Percentiles rank a stretch among this genome's conserved stretches.
These are phyloP conservation scores for Sminthurides aquaticus DNA, from an alignment of 2,888 invertebrate genomes.

Conservation along the genomic window DNA sequence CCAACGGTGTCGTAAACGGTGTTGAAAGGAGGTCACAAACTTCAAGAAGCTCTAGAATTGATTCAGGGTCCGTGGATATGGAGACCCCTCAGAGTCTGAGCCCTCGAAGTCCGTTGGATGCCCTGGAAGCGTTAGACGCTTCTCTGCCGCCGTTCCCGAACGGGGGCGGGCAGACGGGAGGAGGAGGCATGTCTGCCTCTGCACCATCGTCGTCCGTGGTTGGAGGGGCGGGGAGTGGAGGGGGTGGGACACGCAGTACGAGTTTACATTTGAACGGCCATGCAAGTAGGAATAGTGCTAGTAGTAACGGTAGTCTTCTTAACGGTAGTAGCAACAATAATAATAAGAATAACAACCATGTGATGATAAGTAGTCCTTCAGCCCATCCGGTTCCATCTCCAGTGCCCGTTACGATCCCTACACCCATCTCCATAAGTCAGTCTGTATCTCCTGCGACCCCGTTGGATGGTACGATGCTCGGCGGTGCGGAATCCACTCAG, in stretches of 20 bases:
- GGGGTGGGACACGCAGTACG: background rate
- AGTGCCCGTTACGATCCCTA: conserved; percentile 39
- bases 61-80: conserved; percentile 48
- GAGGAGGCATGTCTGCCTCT: conserved; percentile 45
- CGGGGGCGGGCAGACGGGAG: conserved; percentile 46
- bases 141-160: conserved; percentile 44
- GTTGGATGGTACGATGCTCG: conserved; percentile 37
- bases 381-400: conserved; percentile 36
- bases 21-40: background rate
- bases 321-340: conserved; percentile 22
- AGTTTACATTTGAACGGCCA: conserved; percentile 3
- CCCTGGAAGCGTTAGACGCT: conserved; percentile 41
- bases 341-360: conserved; percentile 40
- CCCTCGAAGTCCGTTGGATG: conserved; percentile 46
- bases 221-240: background rate
- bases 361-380: conserved; percentile 37
- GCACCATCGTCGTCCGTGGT: background rate
- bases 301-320: conserved; percentile 24
- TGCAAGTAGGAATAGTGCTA: conserved; percentile 28
- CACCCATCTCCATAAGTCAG: conserved; percentile 40
- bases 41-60: conserved; percentile 45
- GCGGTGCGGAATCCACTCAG: conserved; percentile 40
- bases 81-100: conserved; percentile 47
- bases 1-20: background rate
- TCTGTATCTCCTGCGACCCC: conserved; percentile 41